Base-by-base conservation (phyloP, 2,888 invertebrate species). In the Drosophila aldrichi region DNA sequence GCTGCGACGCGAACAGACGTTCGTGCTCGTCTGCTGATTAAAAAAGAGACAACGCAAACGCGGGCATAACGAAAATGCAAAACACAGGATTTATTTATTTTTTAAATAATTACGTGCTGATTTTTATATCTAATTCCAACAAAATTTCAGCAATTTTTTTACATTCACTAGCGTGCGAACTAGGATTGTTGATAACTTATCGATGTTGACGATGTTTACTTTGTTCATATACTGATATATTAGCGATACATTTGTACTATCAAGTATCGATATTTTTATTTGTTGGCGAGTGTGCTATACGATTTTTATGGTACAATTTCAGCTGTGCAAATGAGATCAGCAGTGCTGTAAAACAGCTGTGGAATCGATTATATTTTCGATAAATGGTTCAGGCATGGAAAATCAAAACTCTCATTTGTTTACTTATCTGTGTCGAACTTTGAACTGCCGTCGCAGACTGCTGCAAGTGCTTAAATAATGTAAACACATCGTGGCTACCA, bases 341-440 rank as follows among this genome's bases (percentile, higher is more conserved):
- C 36, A 56, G 49, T 56, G 56, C 3, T 52, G 44, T 2, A 25
- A 41, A 48, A 6, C 18, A 20, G n/a, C 9, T 52, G 8, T 9
- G 6, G 2, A n/a, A 54, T 54, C 57, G 36, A 36, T 20, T 48
- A 7, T 9, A 2, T 2, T 56, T 72, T 73, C 73, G 73, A 67
- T 67, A 46, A 20, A 43, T 6, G 41, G 32, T 40, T 51, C 12
- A 20, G 52, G n/a, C 29, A 61, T 54, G 54, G 44, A 34, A 46
- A 56, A 29, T 65, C 46, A 41, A 70, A 63, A 41, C 20, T 25
- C 6, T 18, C n/a, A 54, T 41, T 49, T 51, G 20, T 59, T 64
- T 12, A 22, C 62, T 77, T 77, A 74, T 77, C 74, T 68, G 16
- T n/a, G 38, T 34, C 66, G 77, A 67, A 78, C 78, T 78, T 78